Conservation (phyloP, 2,113 vertebrate genomes). For the Dipodomys merriami region DNA sequence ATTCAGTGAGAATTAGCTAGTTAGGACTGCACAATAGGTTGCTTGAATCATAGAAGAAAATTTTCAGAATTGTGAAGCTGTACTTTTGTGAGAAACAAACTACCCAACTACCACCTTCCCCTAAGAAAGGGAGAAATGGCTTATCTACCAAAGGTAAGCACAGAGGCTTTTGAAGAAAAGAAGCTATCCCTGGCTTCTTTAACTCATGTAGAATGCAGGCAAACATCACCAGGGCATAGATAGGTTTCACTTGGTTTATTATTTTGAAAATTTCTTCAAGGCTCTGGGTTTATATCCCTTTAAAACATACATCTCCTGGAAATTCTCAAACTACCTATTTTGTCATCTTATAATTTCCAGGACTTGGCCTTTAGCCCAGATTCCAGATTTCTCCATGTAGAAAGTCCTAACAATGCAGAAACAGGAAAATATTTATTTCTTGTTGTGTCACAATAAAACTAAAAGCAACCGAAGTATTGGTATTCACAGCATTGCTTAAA, state of each 20-base stretch:
- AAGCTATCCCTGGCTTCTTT: background rate
- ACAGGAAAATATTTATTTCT: conserved; percentile 51
- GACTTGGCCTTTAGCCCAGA: conserved; percentile 46
- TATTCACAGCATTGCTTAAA: background rate
- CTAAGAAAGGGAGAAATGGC: background rate
- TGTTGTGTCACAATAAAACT: background rate
- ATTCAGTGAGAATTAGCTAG: background rate
- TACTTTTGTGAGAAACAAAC: background rate
- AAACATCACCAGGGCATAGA: background rate
- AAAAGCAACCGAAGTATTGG: background rate
- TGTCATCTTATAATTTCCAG: conserved; percentile 61
- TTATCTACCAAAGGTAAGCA: background rate
- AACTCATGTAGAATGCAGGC: background rate
- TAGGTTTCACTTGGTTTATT: background rate
- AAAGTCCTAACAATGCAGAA: conserved; percentile 46
- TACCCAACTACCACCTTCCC: background rate
- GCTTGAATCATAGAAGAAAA: background rate
- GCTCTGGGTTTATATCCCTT: background rate
- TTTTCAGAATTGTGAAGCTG: background rate
- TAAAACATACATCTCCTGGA: conserved; percentile 27
- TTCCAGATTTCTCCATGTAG: conserved; percentile 14
- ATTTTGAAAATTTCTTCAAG: background rate
- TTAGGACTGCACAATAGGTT: background rate
- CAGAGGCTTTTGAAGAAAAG: conserved; percentile 9
- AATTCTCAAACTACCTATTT: conserved; percentile 33